Evolutionary conservation across 2,888 invertebrate genomes (phyloP), one percentile per base, ranked within the genome.

Genomic region (Proisotoma minuta): DNA sequence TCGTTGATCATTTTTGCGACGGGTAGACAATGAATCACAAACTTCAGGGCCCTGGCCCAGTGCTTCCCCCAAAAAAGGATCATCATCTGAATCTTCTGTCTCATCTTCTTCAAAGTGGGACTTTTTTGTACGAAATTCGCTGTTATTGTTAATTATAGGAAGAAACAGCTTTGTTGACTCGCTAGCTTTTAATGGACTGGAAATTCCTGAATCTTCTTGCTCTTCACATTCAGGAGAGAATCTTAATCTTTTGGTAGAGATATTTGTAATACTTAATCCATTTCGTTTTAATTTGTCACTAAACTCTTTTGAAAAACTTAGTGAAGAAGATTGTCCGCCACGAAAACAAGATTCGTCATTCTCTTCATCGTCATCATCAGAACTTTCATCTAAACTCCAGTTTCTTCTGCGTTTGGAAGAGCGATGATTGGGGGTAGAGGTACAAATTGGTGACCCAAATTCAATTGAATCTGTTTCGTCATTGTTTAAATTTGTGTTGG

Each of bases 1-100:
- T 26, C 72, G 66, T 22, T 68, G 69, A 59, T 72, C 72, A 47
- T 68, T 68, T 48, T 43, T 43, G 26, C 52, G 28, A 34, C 39
- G 40, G 34, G 54, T 34, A 3, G 23, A 15, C 22, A 43, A 26
- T 24, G 57, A 48, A 28, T 62, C 59, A 56, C 57, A 62, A 51
- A 47, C 49, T 49, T 57, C 52, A 20, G 58, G 57, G 29, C 59
- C 52, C 56, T 69, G 62, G 59, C 59, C 64, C 61, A 67, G 62
- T 47, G 63, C 63, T 62, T 70, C 65, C 53, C 61, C 66, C 66
- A 65, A 71, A 68, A 69, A 71, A 68, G 68, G 63, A 62, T 72
- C 70, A 50, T 68, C 64, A 34, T 72, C 70, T 18, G 64, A 60
- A 65, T 56, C 56, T 18, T 56, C 56, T 56, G 40, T 40, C 12